Base-by-base conservation (phyloP, 2,113 vertebrate genomes). In the Girardinichthys multiradiatus region DNA sequence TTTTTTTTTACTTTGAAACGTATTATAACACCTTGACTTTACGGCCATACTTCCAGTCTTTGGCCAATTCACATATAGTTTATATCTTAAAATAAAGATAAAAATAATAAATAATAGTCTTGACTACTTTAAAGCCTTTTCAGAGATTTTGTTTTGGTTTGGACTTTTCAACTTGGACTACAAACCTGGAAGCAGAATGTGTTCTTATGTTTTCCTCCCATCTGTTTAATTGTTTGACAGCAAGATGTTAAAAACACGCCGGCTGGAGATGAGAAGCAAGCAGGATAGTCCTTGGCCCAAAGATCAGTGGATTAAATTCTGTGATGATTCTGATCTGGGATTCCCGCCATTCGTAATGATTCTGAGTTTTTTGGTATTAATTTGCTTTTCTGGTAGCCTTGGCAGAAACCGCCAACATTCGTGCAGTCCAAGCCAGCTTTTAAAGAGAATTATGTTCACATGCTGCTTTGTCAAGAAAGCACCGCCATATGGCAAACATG, bases 301-400 rank as follows among this genome's bases (percentile, higher is more conserved):
- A 81, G 75, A 92, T 87, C 74, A 86, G 83, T 81, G 78, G 82
- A 91, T 85, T 86, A 69, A 30, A 81, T 81, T 81, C 59, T 83
- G 67, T 76, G 70, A 87, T 73, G 82, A 87, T 89, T 73, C 77
- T 65, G 62, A 80, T 87, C 82, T 91, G 84, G 91, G 89, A 90
- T 86, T 89, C 73, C 33, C 4, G 86, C 86, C 88, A 90, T 67
- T 72, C 63, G 74, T 66, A 70, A 81, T 10, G 8, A 86, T 84
- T 80, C 48, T 15, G 82, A 84, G 26, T 33, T 80, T 84, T 77
- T 28, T 24, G 48, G 61, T 29, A 68, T 72, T 86, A 57, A 35
- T 67, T 72, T 64, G 60, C 66, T 84, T 42, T 66, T 74, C 72
- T 81, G 70, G 59, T 76, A 39, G 30, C 27, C n/a, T 31, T 71